These are phyloP conservation scores for Colostygia pectinataria DNA, from an alignment of 2,888 invertebrate species.

Conservation along the genomic window DNA sequence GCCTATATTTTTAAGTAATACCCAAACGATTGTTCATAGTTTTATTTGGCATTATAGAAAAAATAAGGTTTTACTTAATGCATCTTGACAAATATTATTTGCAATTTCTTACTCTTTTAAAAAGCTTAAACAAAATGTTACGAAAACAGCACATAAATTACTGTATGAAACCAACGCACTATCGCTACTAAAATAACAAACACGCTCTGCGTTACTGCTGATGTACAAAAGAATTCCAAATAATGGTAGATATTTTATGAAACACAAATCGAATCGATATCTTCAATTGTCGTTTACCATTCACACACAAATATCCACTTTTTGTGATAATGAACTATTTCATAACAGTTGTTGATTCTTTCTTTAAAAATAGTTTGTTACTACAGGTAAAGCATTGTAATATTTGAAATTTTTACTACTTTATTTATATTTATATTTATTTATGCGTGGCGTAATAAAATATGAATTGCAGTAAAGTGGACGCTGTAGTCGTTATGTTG, in stretches of 20 bases:
- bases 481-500: slow-evolving; percentile 29
- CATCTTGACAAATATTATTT: no score
- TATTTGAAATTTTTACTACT: slow-evolving; percentile 28
- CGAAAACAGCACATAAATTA: not conserved
- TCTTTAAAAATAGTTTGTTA: slow-evolving; percentile 13
- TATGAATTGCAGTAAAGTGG: slow-evolving; percentile 28
- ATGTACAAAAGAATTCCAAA: slow-evolving; percentile 14
- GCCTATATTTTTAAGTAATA: no score
- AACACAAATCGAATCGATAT: slow-evolving; percentile 17
- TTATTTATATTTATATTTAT: slow-evolving; percentile 35
- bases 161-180: slow-evolving; percentile 28
- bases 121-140: no score
- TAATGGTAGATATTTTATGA: slow-evolving; percentile 11
- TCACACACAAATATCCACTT: slow-evolving; percentile 26
- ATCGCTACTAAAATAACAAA: slow-evolving; percentile 26
- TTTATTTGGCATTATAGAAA: no score
- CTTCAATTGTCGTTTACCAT: slow-evolving; percentile 20
- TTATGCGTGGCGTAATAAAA: slow-evolving; percentile 34
- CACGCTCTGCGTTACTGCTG: slow-evolving; percentile 1
- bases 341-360: slow-evolving; percentile 23
- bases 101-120: no score
- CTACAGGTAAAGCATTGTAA: slow-evolving; percentile 19
- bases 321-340: slow-evolving; percentile 21
- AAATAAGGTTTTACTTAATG: no score
- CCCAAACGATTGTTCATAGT: no score